Base-by-base conservation (phyloP, 2,113 vertebrate species). In the Riparia riparia region DNA sequence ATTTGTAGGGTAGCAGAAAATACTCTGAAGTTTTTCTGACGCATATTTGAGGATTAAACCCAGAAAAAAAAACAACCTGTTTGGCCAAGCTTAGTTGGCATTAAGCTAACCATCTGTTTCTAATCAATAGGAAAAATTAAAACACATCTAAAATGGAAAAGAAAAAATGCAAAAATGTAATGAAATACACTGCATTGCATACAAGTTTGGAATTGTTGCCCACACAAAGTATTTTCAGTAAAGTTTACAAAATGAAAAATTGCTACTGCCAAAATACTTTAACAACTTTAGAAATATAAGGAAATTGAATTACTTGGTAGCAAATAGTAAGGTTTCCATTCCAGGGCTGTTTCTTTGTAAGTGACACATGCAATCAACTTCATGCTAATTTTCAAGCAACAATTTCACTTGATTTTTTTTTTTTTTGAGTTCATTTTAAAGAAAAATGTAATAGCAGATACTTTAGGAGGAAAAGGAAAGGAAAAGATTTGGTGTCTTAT, bases 311-410 rank as follows among this genome's bases (percentile, higher is more conserved):
- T 86, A 24, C n/a, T 41, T 61, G 9, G n/a, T 32, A 88, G 51
- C 77, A 95, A 96, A 92, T 29, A 5, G 22, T 54, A 60, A 94
- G 18, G 5, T 74, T 95, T 95, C 90, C 42, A 77, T 94, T 90
- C 37, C 2, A 64, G 66, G 6, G 19, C 9, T 51, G 34, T 91
- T 92, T 73, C 57, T 77, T 25, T 84, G 42, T 58, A 89, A 83
- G 81, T 31, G 47, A 83, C 65, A 97, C 88, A 97, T 88, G 94
- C 29, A 91, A 83, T 49, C 37, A 95, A 95, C 66, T 73, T 90
- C 53, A 89, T 3, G 7, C 32, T 65, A 90, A 76, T 86, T 89
- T 88, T 84, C 70, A 85, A 78, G 89, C 21, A 82, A 85, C 41
- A 42, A 82, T 80, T 89, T 86, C 8, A 77, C 19, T 49, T 80